Percentiles rank a stretch among this genome's conserved stretches.
Evolutionary conservation across 2,113 vertebrate genomes (phyloP).

Genomic region (cattle (Bos taurus)): ARS-UCD2.0 NC_037349.1:24029501-24030000

Average conservation of each 20-base stretch:
- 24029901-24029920: not conserved
- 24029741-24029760: not conserved
- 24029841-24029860: not conserved
- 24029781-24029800: not conserved
- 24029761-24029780: not conserved
- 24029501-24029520: too few species aligned
- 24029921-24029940: not conserved
- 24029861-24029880: not conserved
- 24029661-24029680: not conserved
- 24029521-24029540: too few species aligned
- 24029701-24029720: not conserved
- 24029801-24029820: not conserved
- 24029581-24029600: too few species aligned
- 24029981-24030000: not conserved
- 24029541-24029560: too few species aligned
- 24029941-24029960: not conserved
- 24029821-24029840: not conserved
- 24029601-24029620: not conserved
- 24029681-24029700: not conserved
- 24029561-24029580: too few species aligned
- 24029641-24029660: not conserved
- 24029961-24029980: not conserved
- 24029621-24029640: not conserved
- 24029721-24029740: not conserved
- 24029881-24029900: accelerated